Base-by-base conservation (phyloP, 1,140 invertebrate genomes). In the Sipha flava region DNA sequence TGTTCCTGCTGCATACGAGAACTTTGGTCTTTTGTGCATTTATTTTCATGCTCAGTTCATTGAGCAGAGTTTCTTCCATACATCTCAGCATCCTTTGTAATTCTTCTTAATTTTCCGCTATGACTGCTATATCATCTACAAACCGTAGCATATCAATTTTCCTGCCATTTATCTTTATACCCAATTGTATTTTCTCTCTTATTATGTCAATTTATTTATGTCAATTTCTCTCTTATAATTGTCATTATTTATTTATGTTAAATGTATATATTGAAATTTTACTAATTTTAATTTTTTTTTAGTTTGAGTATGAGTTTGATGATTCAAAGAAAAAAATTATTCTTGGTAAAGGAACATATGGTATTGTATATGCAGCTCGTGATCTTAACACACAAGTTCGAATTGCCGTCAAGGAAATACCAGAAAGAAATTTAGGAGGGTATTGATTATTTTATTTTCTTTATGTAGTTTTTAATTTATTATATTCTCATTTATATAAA, bases 381-480 rank as follows among this genome's bases (percentile, higher is more conserved):
- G 97, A 99, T 87, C 88, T 95, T 40, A 95, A 94, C 84, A 99
- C 96, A 0, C 96, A 99, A 88, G 94, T 96, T 2, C 88, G 94
- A 80, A 98, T 99, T 83, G 98, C 98, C 2, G 94, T 99, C 1
- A 99, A 99, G 86, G 98, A 99, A 88, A 95, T 99, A 79, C 95
- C 95, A 0, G 97, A 99, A 85, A 94, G 94, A 85, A 97, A 97
- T 87, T 88, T 97, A 14, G 95, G 96, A 14, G 95, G 96, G 89
- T 90, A 85, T 85, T 85, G 85, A 54, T 47, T 45, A 70, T 70
- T 43, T 70, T 29, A 29, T 21, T 1, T 40, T 40, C 1, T 54
- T 40, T n/a, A 14, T 79, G 26, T 43, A n/a, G n/a, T 31, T 1
- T 7, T 10, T 37, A 37, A 21, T 26, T 57, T 23, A 40, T 0